A percentile compares a stretch with the other conserved stretches of the same genome.
Conservation (phyloP, 2,888 invertebrate species). For the Ormia ochracea region DNA sequence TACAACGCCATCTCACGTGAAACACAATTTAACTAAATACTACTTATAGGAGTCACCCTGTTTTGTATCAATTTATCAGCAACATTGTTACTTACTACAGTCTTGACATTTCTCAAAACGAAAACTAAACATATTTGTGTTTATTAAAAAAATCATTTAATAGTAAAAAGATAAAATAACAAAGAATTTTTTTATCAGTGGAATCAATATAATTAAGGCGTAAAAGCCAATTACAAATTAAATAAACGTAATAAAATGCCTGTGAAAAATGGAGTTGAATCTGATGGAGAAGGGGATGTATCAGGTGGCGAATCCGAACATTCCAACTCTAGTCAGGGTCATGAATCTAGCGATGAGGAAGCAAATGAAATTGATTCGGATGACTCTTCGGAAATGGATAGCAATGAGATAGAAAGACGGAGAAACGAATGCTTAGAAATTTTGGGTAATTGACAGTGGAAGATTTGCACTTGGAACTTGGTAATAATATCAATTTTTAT, state of each 20-base stretch:
- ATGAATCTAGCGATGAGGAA: slow-evolving; percentile 84
- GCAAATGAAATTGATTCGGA: slow-evolving; percentile 89
- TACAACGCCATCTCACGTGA: too few relatives aligned
- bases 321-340: slow-evolving; percentile 82
- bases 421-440: slow-evolving; percentile 90
- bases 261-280: slow-evolving; percentile 82
- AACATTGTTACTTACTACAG: background rate
- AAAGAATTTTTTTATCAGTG: background rate
- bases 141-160: background rate
- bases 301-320: slow-evolving; percentile 84
- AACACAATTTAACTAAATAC: background rate
- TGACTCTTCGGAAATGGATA: slow-evolving; percentile 94
- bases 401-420: slow-evolving; percentile 90
- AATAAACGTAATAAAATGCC: slow-evolving; percentile 78
- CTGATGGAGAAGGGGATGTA: slow-evolving; percentile 79
- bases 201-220: background rate
- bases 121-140: slow-evolving; percentile 18
- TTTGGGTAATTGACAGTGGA: slow-evolving; percentile 78
- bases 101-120: slow-evolving; percentile 41
- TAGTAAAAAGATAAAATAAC: background rate
- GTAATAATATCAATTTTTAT: too few relatives aligned
- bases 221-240: background rate
- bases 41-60: background rate
- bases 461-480: too few relatives aligned
- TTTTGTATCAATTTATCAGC: background rate